phyloP scores from a whole-genome alignment of 2,888 invertebrate species.

The Apomyelois bistriatella region DNA sequence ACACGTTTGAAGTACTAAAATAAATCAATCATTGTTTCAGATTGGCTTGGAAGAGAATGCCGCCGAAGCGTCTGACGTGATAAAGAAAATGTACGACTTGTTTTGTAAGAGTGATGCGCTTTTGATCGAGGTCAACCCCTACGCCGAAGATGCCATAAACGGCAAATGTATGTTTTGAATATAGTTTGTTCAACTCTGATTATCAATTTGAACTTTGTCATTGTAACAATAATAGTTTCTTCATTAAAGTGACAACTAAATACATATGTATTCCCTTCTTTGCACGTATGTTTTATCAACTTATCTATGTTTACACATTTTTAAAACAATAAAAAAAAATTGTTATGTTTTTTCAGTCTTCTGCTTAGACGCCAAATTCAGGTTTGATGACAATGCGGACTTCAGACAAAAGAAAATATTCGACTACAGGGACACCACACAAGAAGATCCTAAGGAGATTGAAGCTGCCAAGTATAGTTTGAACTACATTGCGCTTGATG shows the following conservation, averaged over 20 bases:
- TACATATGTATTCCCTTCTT: neutral
- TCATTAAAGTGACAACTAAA: neutral
- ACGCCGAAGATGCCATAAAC: constrained; percentile 91
- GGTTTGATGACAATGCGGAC: constrained; percentile 96
- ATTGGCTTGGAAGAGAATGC: constrained; percentile 86
- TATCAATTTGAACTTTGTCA: neutral
- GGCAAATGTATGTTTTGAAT: constrained; percentile 81
- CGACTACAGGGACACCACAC: constrained; percentile 89
- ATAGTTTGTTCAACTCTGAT: neutral
- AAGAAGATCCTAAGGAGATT: constrained; percentile 96
- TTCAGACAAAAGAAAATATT: constrained; percentile 95
- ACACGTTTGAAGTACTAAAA: neutral
- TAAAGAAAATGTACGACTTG: constrained; percentile 90
- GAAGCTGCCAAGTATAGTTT: constrained; percentile 93
- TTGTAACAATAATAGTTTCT: neutral
- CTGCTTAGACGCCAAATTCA: constrained; percentile 96
- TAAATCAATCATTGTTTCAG: constrained; percentile 35
- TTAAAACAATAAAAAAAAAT: constrained; percentile 7
- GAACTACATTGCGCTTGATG: constrained; percentile 97
- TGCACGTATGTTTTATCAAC: neutral
- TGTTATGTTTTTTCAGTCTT: constrained; percentile 82
- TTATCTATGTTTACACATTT: neutral
- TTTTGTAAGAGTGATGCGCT: constrained; percentile 94
- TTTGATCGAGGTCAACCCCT: constrained; percentile 95
- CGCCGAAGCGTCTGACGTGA: constrained; percentile 86